Evolutionary conservation across 2,797 vertebrate species (phyloP).

Genomic region (Alosa sapidissima): DNA sequence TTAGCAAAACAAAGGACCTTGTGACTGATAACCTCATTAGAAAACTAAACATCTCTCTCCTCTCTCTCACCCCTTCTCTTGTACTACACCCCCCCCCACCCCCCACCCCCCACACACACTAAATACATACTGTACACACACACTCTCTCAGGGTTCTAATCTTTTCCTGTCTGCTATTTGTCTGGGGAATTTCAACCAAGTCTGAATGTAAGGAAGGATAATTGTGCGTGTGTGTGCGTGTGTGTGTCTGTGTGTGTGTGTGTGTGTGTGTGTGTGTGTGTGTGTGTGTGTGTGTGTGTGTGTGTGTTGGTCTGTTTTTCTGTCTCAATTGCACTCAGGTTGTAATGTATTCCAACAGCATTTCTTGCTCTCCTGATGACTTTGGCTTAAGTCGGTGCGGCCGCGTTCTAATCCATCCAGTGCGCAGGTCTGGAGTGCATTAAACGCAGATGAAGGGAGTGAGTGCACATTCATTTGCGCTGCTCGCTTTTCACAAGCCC

Average conservation of each 20-base stretch:
- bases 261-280: neutral
- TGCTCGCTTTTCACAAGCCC: neutral
- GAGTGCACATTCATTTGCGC: neutral
- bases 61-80: conserved; percentile 9
- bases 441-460: neutral
- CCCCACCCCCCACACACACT: neutral
- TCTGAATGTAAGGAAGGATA: conserved; percentile 9
- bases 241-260: neutral
- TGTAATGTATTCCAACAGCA: conserved; percentile 21
- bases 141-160: conserved; percentile 16
- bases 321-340: conserved; percentile 14
- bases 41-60: conserved; percentile 40
- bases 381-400: conserved; percentile 16
- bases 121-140: neutral
- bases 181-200: conserved; percentile 24
- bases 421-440: conserved; percentile 3
- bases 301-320: neutral
- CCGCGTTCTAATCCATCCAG: neutral
- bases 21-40: conserved; percentile 48
- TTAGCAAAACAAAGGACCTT: conserved; percentile 36
- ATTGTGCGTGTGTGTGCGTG: neutral
- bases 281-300: conserved; percentile 10
- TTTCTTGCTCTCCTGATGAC: conserved; percentile 16
- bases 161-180: conserved; percentile 6
- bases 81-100: too few species aligned